These are phyloP conservation scores for Syngnathus scovelli DNA, from an alignment of 2,113 vertebrate genomes.

Conservation along the genomic window DNA sequence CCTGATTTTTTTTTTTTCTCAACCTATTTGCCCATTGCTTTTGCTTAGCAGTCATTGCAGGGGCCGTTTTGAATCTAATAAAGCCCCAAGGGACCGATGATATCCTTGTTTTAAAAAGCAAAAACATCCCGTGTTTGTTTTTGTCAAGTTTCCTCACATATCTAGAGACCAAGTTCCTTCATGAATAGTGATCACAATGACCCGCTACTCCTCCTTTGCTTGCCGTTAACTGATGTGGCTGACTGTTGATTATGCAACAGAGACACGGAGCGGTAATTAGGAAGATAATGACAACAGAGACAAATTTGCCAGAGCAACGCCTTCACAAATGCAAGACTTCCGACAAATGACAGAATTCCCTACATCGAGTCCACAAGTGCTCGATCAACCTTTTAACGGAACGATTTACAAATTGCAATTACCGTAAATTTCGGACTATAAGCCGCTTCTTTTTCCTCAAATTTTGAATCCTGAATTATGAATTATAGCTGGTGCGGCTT, in stretches of 20 bases:
- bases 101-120: constrained; percentile 31
- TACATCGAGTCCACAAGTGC: constrained; percentile 29
- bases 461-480: too few relatives aligned
- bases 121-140: too few relatives aligned
- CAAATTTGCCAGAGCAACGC: constrained; percentile 61
- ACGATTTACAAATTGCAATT: constrained; percentile 3
- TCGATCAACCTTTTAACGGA: constrained; percentile 20
- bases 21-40: constrained; percentile 47
- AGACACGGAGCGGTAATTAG: constrained; percentile 64
- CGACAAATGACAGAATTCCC: constrained; percentile 25
- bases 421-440: too few relatives aligned
- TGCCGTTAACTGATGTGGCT: constrained; percentile 61
- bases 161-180: constrained; percentile 5
- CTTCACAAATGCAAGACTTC: constrained; percentile 50
- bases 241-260: constrained; percentile 66
- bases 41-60: constrained; percentile 28
- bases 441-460: too few relatives aligned
- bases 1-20: constrained; percentile 47
- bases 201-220: constrained; percentile 39
- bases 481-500: too few relatives aligned
- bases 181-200: constrained; percentile 12
- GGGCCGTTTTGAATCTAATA: constrained; percentile 36
- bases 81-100: constrained; percentile 23
- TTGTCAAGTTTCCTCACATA: not conserved
- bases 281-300: constrained; percentile 65